Percentiles rank a stretch among this genome's conserved stretches.
These are phyloP conservation scores for Esox niger DNA, from an alignment of 2,113 vertebrate genomes.

Conservation along the genomic window DNA sequence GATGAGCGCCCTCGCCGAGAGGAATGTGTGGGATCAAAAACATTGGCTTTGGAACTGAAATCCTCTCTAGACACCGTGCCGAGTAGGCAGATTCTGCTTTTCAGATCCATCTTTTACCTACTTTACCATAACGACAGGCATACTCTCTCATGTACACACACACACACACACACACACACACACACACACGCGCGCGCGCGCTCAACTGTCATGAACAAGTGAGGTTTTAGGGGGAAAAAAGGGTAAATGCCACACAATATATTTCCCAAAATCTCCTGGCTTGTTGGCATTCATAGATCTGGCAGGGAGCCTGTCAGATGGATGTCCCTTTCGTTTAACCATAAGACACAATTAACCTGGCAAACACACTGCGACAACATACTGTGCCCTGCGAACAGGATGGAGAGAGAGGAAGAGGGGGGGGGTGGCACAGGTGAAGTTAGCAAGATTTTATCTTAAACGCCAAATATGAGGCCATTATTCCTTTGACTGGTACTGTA, in stretches of 20 bases:
- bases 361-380: constrained; percentile 55
- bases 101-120: constrained; percentile 35
- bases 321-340: constrained; percentile 71
- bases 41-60: constrained; percentile 22
- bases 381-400: constrained; percentile 35
- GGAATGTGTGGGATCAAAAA: constrained; percentile 39
- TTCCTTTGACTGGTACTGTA: constrained; percentile 60
- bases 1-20: constrained; percentile 41
- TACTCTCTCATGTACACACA: constrained; percentile 21
- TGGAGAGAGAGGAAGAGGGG: constrained; percentile 2
- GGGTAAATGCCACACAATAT: constrained; percentile 70
- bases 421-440: background rate
- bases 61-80: constrained; percentile 34
- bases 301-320: constrained; percentile 70
- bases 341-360: constrained; percentile 57
- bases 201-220: constrained; percentile 56
- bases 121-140: constrained; percentile 33
- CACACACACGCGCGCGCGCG: background rate
- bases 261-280: constrained; percentile 68
- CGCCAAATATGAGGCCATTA: constrained; percentile 60
- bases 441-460: constrained; percentile 32
- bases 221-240: constrained; percentile 64
- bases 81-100: constrained; percentile 42
- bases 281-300: constrained; percentile 61
- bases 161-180: constrained; percentile 26